A percentile compares a stretch with the other conserved stretches of the same genome.
These are phyloP conservation scores for Dryocosmus kuriphilus DNA, from an alignment of 2,888 invertebrate species.

Conservation along the genomic window DNA sequence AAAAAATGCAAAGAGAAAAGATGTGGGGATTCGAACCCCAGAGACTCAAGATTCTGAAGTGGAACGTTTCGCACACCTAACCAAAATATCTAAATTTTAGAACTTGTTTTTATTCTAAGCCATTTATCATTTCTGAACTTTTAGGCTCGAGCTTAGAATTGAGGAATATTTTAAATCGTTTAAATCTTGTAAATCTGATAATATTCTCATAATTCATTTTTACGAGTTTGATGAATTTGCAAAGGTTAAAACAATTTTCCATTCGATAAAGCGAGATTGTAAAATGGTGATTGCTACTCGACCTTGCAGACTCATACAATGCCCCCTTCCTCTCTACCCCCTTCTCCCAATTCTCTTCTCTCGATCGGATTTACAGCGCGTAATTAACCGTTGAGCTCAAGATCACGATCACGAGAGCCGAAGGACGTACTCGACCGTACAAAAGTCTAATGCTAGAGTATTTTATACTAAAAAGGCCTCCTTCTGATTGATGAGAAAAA, in stretches of 20 bases:
- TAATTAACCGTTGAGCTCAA: slow-evolving; percentile 53
- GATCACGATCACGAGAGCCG: slow-evolving; percentile 57
- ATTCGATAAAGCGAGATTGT: slow-evolving; percentile 30
- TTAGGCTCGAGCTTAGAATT: no score
- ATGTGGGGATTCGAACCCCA: neutral
- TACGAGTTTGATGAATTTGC: slow-evolving; percentile 29
- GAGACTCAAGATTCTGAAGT: no score
- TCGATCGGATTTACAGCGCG: slow-evolving; percentile 49
- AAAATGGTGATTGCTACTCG: slow-evolving; percentile 36
- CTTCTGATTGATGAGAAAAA: neutral
- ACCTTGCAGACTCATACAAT: slow-evolving; percentile 35
- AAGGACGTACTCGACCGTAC: slow-evolving; percentile 52
- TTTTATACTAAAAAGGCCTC: slow-evolving; percentile 31
- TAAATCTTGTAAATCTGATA: no score
- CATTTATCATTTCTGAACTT: no score
- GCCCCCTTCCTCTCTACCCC: neutral
- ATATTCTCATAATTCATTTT: neutral
- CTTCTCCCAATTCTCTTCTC: slow-evolving; percentile 34
- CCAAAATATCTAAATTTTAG: no score
- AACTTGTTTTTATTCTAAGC: no score
- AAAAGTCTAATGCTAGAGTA: slow-evolving; percentile 43
- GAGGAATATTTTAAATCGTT: no score
- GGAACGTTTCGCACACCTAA: no score
- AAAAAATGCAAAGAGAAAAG: neutral
- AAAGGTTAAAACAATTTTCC: slow-evolving; percentile 36